These are phyloP conservation scores for Drosophila insularis DNA, from an alignment of 1,140 invertebrate species.

Conservation along the genomic window DNA sequence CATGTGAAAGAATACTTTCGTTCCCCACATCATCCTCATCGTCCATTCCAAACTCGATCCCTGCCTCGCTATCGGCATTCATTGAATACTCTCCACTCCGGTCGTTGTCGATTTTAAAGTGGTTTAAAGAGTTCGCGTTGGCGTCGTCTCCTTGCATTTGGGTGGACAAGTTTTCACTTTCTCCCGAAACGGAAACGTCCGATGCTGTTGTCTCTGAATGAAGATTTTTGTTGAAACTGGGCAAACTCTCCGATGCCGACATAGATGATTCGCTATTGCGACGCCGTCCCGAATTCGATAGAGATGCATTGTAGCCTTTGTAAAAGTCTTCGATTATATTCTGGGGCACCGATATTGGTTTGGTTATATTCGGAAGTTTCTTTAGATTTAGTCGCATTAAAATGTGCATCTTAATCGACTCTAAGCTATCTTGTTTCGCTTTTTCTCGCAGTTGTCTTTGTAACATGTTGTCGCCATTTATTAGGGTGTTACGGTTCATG, in stretches of 20 bases:
- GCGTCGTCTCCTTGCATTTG: conserved; percentile 67
- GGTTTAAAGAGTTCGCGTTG: conserved; percentile 40
- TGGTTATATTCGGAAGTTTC: conserved; percentile 70
- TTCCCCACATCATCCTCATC: conserved; percentile 36
- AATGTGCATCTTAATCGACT: conserved; percentile 77
- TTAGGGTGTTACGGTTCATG: conserved; percentile 49
- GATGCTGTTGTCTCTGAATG: background rate
- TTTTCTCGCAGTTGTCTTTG: conserved; percentile 68
- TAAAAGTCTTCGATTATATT: conserved; percentile 73
- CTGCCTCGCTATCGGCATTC: background rate
- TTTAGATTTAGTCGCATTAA: conserved; percentile 68
- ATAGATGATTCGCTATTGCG: conserved; percentile 6
- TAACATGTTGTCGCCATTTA: conserved; percentile 52
- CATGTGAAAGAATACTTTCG: conserved; percentile 64
- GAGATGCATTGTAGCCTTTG: conserved; percentile 54
- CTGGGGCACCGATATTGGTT: conserved; percentile 61
- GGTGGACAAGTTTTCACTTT: conserved; percentile 22
- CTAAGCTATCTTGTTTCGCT: conserved; percentile 69
- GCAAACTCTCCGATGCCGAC: background rate
- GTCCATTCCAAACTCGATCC: background rate
- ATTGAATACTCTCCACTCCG: too few species aligned
- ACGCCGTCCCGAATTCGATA: conserved; percentile 6
- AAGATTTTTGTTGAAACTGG: background rate
- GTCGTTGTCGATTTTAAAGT: conserved; percentile 21
- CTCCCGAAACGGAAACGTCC: background rate